phyloP scores from a whole-genome alignment of 2,888 invertebrate species.

The Cremastobaeus sp. region DNA sequence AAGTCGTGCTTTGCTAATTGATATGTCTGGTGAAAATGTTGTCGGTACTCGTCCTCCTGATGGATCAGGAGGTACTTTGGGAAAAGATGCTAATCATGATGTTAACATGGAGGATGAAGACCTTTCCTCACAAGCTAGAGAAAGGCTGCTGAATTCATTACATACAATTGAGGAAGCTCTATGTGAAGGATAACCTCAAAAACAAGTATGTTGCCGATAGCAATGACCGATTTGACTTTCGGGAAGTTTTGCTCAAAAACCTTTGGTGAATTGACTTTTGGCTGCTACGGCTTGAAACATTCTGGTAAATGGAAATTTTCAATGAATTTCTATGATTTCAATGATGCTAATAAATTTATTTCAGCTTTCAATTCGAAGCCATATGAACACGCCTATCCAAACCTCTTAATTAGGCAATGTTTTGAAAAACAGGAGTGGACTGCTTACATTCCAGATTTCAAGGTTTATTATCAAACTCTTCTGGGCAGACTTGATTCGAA shows the following conservation, averaged over 20 bases:
- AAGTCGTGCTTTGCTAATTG: no score
- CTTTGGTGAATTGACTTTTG: neutral
- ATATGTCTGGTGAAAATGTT: no score
- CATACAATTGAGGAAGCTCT: no score
- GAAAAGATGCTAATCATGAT: no score
- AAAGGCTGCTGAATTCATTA: no score
- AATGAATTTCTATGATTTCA: neutral
- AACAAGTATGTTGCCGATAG: no score
- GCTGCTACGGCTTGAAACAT: neutral
- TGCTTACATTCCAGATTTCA: neutral
- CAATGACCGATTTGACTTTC: neutral
- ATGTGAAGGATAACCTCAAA: no score
- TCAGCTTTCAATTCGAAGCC: neutral
- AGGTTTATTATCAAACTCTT: neutral
- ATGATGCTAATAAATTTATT: neutral
- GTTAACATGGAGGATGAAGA: no score
- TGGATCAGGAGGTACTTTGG: no score
- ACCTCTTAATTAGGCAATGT: neutral
- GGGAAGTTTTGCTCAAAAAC: neutral
- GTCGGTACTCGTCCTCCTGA: no score
- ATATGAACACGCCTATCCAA: neutral
- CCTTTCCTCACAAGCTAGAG: no score
- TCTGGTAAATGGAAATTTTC: constrained; percentile 1
- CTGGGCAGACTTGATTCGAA: neutral
- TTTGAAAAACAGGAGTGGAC: neutral